These are phyloP conservation scores for Enteromius radiatus DNA, from an alignment of 2,797 vertebrate genomes.

Conservation along the genomic window DNA sequence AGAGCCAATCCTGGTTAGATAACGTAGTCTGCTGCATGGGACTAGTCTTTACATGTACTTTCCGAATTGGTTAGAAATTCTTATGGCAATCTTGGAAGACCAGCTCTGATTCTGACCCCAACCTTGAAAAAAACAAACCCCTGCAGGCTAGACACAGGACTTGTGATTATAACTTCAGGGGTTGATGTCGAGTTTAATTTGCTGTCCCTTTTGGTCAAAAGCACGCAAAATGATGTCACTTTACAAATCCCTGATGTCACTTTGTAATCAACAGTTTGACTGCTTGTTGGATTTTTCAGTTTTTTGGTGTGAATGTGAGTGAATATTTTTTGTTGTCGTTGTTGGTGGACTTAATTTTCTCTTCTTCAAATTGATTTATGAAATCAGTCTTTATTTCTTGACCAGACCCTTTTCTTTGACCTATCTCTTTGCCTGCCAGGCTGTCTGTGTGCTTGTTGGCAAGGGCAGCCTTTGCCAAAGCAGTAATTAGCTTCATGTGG, in stretches of 20 bases:
- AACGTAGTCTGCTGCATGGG: conserved; percentile 61
- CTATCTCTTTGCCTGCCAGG: conserved; percentile 33
- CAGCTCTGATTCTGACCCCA: conserved; percentile 70
- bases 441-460: conserved; percentile 59
- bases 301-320: conserved; percentile 68
- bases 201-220: conserved; percentile 57
- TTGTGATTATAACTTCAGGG: conserved; percentile 56
- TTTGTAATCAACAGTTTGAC: conserved; percentile 76
- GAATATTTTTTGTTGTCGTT: conserved; percentile 71
- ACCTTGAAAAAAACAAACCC: conserved; percentile 63
- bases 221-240: conserved; percentile 80
- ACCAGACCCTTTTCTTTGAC: conserved; percentile 52
- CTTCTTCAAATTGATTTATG: conserved; percentile 60
- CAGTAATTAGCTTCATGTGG: conserved; percentile 66
- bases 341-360: conserved; percentile 59
- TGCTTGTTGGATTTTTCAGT: conserved; percentile 68
- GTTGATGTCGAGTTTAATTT: conserved; percentile 62
- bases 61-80: conserved; percentile 54
- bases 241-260: conserved; percentile 82
- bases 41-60: conserved; percentile 56
- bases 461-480: conserved; percentile 71
- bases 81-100: conserved; percentile 51
- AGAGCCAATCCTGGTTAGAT: conserved; percentile 51
- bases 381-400: conserved; percentile 66
- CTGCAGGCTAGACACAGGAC: conserved; percentile 66